Evolutionary conservation across 2,797 vertebrate genomes (phyloP), one percentile per base, ranked within the genome.

Genomic region (Sphenopsis melanotis): DNA sequence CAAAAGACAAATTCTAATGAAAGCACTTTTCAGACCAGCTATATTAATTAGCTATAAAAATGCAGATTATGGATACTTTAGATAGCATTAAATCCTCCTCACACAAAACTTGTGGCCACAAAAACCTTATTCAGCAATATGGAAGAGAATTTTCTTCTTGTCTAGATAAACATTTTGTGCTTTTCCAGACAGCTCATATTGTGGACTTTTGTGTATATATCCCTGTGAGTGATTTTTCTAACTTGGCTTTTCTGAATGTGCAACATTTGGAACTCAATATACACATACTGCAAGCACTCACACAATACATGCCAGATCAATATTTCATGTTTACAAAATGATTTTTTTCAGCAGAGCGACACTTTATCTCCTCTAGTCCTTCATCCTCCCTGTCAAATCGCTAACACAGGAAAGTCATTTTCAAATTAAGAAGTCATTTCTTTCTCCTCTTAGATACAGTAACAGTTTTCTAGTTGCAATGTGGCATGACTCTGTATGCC

Each of bases 311-410:
- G 52, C 44, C 70, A 92, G 86, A 96, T 97, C 96, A 96, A 96
- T 96, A 95, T 86, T 95, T 95, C 94, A 95, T 94, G 95, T 96
- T 95, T 95, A 94, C 50, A 95, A 85, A 95, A 95, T 78, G 1
- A 69, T 87, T 85, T 92, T 95, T 93, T 95, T 86, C 81, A 74
- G 36, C 23, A 60, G 49, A 83, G 37, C 0, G 2, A 80, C 88
- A 80, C 65, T 94, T 95, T 95, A 93, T 95, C 83, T 96, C 68
- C 46, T 87, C 74, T 66, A 52, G 76, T 85, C 68, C 83, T 96
- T 92, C 74, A 85, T 93, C 76, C 49, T 81, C 32, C 26, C 74
- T 91, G 94, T 93, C 94, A 96, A 95, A 95, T 71, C 63, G 23
- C 57, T 88, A 94, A 83, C 85, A 89, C 52, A 87, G 70, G 91